These are phyloP conservation scores for Dendrolimus houi DNA, from an alignment of 2,888 invertebrate species.

Conservation along the genomic window DNA sequence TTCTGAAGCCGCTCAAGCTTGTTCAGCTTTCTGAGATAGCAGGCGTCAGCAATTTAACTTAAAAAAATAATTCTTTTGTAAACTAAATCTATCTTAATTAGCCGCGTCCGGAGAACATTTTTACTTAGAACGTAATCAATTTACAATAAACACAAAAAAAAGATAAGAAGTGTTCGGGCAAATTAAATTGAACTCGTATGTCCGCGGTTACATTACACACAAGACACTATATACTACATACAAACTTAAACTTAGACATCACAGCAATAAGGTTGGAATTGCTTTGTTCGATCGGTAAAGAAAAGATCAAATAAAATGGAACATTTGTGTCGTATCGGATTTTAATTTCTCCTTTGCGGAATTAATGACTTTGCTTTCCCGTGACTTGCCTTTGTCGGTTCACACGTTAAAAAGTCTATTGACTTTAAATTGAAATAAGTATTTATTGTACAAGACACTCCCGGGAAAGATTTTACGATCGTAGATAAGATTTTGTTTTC, in stretches of 20 bases:
- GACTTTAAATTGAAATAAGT: constrained; percentile 20
- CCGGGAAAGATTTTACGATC: not conserved
- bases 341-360: constrained; percentile 68
- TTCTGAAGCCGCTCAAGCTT: too few relatives aligned
- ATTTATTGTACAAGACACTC: constrained; percentile 1
- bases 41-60: too few relatives aligned
- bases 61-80: too few relatives aligned
- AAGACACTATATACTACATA: not conserved
- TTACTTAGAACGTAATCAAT: constrained; percentile 59
- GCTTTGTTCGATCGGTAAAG: not conserved
- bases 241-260: constrained; percentile 8
- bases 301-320: constrained; percentile 29
- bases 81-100: not conserved
- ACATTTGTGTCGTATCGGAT: constrained; percentile 73
- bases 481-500: not conserved
- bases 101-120: not conserved
- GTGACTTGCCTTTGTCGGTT: constrained; percentile 36
- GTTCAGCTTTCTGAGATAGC: too few relatives aligned
- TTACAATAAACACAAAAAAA: constrained; percentile 64
- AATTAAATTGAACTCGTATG: constrained; percentile 56
- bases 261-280: constrained; percentile 15
- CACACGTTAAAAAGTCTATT: constrained; percentile 50
- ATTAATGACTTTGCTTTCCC: constrained; percentile 67
- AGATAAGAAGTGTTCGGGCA: constrained; percentile 62
- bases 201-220: not conserved